phyloP scores from a whole-genome alignment of 2,888 invertebrate genomes.

The Euzetes globulus region DNA sequence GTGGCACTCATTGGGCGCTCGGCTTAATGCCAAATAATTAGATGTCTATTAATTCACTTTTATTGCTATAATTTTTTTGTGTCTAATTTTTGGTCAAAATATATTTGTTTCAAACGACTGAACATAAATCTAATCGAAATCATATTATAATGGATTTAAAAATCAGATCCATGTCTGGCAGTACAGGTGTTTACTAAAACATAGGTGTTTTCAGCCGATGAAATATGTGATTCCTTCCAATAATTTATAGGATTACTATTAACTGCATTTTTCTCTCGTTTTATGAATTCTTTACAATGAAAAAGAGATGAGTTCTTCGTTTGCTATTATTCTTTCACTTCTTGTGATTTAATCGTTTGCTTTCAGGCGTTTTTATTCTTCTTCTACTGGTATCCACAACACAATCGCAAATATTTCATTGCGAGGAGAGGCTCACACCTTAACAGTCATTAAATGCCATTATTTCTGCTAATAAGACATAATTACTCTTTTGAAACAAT shows the following conservation, averaged over 20 bases:
- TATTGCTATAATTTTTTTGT: conserved; percentile 15
- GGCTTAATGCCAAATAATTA: conserved; percentile 18
- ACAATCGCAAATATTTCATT: too few relatives aligned
- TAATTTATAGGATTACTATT: not conserved
- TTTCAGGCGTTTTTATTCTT: not conserved
- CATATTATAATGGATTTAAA: not conserved
- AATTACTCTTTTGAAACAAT: too few relatives aligned
- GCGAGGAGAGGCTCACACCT: too few relatives aligned
- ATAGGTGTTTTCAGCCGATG: not conserved
- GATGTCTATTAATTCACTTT: conserved; percentile 8
- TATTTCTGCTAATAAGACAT: too few relatives aligned
- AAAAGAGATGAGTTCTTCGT: not conserved
- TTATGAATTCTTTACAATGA: not conserved
- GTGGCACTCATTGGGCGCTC: conserved; percentile 4
- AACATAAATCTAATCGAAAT: conserved; percentile 12
- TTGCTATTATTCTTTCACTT: not conserved
- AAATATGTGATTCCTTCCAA: not conserved
- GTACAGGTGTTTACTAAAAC: not conserved
- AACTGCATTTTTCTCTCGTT: not conserved
- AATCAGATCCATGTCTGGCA: not conserved
- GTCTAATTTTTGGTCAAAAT: conserved; percentile 17
- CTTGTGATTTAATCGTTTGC: conserved; percentile 1
- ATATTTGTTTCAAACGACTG: conserved; percentile 11
- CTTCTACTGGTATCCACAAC: not conserved
- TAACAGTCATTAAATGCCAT: too few relatives aligned